These are phyloP conservation scores for Schrankia costaestrigalis DNA, from an alignment of 2,888 invertebrate genomes.

Conservation along the genomic window DNA sequence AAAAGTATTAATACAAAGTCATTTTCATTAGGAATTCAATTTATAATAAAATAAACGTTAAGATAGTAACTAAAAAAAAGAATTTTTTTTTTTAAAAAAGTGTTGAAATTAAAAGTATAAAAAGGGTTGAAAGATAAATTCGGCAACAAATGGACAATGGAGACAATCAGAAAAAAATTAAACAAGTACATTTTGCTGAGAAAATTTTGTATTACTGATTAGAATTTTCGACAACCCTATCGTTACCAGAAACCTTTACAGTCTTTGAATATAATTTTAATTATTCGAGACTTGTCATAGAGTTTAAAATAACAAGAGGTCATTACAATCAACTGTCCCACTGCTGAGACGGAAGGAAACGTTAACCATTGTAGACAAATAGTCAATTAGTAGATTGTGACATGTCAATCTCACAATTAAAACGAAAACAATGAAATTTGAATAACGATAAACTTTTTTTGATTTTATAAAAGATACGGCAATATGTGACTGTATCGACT, in stretches of 20 bases:
- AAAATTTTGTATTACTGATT: slow-evolving; percentile 26
- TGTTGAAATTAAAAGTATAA: slow-evolving; percentile 28
- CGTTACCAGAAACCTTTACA: background rate
- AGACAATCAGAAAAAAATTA: slow-evolving; percentile 41
- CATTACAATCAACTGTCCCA: too few relatives aligned
- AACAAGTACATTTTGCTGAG: slow-evolving; percentile 15
- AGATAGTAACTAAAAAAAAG: slow-evolving; percentile 32
- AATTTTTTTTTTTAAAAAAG: slow-evolving; percentile 41
- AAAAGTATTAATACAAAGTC: slow-evolving; percentile 29
- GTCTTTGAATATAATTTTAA: too few relatives aligned
- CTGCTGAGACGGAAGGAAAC: too few relatives aligned
- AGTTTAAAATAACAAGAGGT: too few relatives aligned
- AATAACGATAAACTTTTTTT: too few relatives aligned
- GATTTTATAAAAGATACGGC: too few relatives aligned
- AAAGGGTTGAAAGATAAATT: slow-evolving; percentile 44
- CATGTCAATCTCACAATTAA: too few relatives aligned
- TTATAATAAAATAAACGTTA: slow-evolving; percentile 42
- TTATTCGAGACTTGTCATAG: too few relatives aligned
- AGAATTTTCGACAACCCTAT: slow-evolving; percentile 5
- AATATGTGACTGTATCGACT: too few relatives aligned
- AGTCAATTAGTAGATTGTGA: too few relatives aligned
- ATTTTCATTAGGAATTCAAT: slow-evolving; percentile 35
- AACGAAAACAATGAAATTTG: too few relatives aligned
- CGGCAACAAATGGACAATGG: slow-evolving; percentile 40
- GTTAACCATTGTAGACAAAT: too few relatives aligned